phyloP scores from a whole-genome alignment of 2,888 invertebrate genomes.

The Macropis europaea region DNA sequence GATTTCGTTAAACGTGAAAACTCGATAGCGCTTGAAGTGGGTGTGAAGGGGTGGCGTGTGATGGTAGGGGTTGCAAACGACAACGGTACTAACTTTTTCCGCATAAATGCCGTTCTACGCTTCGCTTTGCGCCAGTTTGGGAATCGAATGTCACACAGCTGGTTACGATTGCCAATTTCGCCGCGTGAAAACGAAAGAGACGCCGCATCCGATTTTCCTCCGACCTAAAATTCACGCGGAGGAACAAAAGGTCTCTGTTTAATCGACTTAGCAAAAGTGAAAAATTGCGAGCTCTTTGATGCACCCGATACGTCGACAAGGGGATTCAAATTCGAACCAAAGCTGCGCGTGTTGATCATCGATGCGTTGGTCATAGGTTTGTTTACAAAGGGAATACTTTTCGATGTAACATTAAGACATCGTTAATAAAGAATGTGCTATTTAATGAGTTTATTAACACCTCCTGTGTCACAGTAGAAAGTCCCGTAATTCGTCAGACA shows the following conservation, averaged over 20 bases:
- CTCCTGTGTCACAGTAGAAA: too few relatives aligned
- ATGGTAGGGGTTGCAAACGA: background rate
- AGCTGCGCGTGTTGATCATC: too few relatives aligned
- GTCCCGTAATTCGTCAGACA: too few relatives aligned
- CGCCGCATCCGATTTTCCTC: conserved; percentile 1
- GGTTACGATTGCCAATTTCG: conserved; percentile 19
- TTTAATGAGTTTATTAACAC: too few relatives aligned
- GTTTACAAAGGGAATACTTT: too few relatives aligned
- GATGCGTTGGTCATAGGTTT: too few relatives aligned
- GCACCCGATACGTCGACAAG: too few relatives aligned
- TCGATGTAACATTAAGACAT: too few relatives aligned
- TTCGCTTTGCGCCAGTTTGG: conserved; percentile 20
- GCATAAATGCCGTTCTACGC: conserved; percentile 37
- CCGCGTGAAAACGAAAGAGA: background rate
- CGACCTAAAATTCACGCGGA: background rate
- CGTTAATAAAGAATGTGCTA: too few relatives aligned
- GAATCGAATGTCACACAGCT: conserved; percentile 33
- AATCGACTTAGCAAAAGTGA: too few relatives aligned
- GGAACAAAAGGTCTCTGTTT: background rate
- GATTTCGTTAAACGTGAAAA: conserved; percentile 46
- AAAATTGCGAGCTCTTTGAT: too few relatives aligned
- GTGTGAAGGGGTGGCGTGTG: background rate
- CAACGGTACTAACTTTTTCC: conserved; percentile 31
- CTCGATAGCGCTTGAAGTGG: conserved; percentile 32
- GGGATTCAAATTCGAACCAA: too few relatives aligned